Percentiles rank a stretch among this genome's conserved stretches.
Conservation (phyloP, 2,888 invertebrate genomes). For the Oscheius sp. region DNA sequence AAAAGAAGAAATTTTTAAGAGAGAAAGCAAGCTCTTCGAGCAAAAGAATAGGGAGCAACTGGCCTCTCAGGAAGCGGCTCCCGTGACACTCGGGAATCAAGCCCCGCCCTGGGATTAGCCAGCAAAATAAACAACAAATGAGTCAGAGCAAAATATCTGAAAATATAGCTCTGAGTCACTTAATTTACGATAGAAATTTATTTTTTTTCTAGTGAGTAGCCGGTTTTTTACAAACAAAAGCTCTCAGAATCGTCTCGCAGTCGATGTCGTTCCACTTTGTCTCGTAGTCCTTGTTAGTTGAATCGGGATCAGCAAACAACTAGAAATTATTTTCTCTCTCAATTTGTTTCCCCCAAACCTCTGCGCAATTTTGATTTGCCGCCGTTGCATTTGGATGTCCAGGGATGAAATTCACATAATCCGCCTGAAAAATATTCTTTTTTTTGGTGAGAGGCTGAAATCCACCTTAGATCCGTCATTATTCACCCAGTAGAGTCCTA, state of each 20-base stretch:
- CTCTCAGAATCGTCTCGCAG: neutral
- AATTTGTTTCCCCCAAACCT: neutral
- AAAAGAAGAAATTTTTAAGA: neutral
- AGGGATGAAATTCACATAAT: neutral
- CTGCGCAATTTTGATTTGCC: neutral
- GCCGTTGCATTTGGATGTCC: neutral
- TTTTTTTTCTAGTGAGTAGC: no score
- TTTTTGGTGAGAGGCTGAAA: no score
- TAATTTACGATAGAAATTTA: no score
- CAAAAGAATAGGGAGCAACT: neutral
- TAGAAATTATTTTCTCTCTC: neutral
- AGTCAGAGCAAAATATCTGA: no score
- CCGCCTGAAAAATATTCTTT: no score
- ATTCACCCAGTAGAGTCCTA: neutral
- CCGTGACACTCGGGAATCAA: no score
- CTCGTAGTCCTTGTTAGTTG: neutral
- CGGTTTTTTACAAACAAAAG: slow-evolving; percentile 16
- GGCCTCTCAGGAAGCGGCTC: no score
- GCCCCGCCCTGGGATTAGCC: no score
- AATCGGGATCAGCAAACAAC: neutral
- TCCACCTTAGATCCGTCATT: neutral
- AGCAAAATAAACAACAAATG: no score
- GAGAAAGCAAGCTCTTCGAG: neutral
- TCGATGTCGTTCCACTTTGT: slow-evolving; percentile 1
- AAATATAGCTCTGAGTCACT: no score